Evolutionary conservation across 2,797 vertebrate species (phyloP), one percentile per base, ranked within the genome.

Genomic region (Ataeniobius toweri): DNA sequence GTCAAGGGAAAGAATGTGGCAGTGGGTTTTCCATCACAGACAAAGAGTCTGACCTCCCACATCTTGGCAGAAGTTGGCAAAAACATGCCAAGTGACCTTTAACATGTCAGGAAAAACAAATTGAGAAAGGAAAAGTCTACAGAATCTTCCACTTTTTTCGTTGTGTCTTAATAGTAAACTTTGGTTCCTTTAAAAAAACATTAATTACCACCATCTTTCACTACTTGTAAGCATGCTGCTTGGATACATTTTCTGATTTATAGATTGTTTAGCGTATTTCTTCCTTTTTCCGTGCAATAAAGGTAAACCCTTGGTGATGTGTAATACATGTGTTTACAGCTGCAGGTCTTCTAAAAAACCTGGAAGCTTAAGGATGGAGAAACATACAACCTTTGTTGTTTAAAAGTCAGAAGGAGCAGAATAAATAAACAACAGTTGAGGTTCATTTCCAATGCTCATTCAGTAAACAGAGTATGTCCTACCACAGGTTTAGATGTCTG

Each of bases 31-130:
- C 74, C 61, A 81, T 85, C 76, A 73, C 73, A 80, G 80, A 86
- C 80, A 83, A 85, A 85, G 84, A 89, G 86, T 85, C 83, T 85
- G 88, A 93, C 92, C 88, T 90, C 92, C 94, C 93, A 94, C 94
- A 88, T 78, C 83, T 82, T 88, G 80, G 85, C 89, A 85, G 78
- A 85, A 59, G 36, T 88, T 91, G 89, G 82, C 82, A 86, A 51
- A 78, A 80, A 70, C 44, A 71, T 80, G 31, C 65, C 74, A 48
- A 41, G 65, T 83, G 93, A 94, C 92, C 92, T 95, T 93, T 93
- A 81, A 76, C 81, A 77, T 89, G 82, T 75, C 77, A 77, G 31
- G 82, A 77, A 83, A 86, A 75, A 82, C 87, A 58, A 84, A 83
- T 70, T 50, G 59, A 80, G 83, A 84, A 85, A 90, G 39, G 18